Conservation (phyloP, 2,797 vertebrate genomes). For the Poecile montanus region DNA sequence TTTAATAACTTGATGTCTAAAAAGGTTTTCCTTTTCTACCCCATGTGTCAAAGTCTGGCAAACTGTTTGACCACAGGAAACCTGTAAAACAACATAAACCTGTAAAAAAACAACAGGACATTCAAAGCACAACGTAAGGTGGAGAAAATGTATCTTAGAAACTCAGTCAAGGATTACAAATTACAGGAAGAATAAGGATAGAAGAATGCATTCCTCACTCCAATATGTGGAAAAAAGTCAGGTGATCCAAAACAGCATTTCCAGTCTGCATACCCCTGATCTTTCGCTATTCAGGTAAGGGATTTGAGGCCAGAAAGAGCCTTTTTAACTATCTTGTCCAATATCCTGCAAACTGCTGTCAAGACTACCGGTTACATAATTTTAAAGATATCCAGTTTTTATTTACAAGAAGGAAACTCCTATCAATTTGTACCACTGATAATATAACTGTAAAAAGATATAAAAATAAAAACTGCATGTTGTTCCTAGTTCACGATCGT, state of each 20-base stretch:
- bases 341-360: neutral
- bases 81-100: neutral
- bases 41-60: neutral
- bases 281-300: neutral
- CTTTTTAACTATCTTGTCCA: neutral
- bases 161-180: neutral
- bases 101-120: neutral
- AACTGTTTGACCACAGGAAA: constrained; percentile 28
- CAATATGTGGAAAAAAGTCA: neutral
- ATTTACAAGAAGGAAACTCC: neutral
- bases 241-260: neutral
- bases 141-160: neutral
- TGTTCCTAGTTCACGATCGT: neutral
- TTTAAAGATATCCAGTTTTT: neutral
- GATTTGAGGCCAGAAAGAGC: neutral
- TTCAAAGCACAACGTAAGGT: neutral
- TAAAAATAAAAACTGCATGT: neutral
- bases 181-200: neutral
- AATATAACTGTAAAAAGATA: neutral
- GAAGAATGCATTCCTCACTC: neutral
- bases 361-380: neutral
- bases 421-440: neutral
- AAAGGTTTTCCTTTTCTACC: constrained; percentile 4
- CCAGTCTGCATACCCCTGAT: neutral
- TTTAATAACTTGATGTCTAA: constrained; percentile 42